A percentile compares a stretch with the other conserved stretches of the same genome.
phyloP scores from a whole-genome alignment of 2,113 vertebrate species.

The Hylia prasina region DNA sequence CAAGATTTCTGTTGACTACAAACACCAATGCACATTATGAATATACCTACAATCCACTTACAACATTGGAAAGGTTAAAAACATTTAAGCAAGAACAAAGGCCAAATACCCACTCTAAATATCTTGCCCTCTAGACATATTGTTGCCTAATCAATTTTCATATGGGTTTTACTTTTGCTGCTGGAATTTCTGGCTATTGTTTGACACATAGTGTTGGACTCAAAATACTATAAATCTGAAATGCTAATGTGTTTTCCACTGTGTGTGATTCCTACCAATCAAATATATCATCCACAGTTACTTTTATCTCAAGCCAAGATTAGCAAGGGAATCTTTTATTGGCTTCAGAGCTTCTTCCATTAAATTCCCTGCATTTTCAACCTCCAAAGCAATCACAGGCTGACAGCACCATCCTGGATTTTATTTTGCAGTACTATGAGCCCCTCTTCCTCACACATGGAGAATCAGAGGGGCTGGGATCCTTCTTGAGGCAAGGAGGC shows the following conservation, averaged over 20 bases:
- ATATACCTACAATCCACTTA: background rate
- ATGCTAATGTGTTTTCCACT: background rate
- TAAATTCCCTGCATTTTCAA: constrained; percentile 15
- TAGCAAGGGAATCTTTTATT: background rate
- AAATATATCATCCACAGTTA: background rate
- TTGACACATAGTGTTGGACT: background rate
- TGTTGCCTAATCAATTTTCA: background rate
- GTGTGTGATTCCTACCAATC: background rate
- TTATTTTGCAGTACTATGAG: background rate
- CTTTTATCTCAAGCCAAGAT: constrained; percentile 41
- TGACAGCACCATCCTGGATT: background rate
- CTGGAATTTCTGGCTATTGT: background rate
- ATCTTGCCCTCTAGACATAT: background rate
- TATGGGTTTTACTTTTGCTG: background rate
- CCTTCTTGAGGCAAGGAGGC: constrained; percentile 3
- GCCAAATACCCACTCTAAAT: background rate
- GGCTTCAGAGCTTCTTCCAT: background rate
- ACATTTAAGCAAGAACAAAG: background rate
- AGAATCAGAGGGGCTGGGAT: background rate
- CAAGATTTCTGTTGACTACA: background rate
- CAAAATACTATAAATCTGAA: background rate
- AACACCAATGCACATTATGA: background rate
- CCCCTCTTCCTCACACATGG: background rate
- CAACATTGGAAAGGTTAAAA: background rate
- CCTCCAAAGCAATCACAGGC: background rate